Conservation (phyloP, 2,113 vertebrate genomes). For the Rissa tridactyla region DNA sequence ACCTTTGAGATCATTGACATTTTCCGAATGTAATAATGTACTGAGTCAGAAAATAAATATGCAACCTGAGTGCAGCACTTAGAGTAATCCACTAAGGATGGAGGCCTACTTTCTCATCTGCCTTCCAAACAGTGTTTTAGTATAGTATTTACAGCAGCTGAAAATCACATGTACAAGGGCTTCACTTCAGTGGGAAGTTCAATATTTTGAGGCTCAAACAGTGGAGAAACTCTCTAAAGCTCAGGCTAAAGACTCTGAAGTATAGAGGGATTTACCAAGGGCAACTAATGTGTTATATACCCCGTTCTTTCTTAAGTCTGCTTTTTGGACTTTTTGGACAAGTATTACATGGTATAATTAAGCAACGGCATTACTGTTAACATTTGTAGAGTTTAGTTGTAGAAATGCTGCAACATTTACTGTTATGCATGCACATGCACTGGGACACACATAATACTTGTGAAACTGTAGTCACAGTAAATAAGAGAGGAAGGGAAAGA, state of each 20-base stretch:
- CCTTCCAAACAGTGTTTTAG: background rate
- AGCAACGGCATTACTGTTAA: background rate
- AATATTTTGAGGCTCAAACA: background rate
- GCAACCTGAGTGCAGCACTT: background rate
- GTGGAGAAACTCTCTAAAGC: background rate
- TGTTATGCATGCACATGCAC: accelerated
- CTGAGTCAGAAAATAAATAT: background rate
- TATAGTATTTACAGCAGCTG: background rate
- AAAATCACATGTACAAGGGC: background rate
- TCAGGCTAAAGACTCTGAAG: background rate
- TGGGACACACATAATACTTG: background rate
- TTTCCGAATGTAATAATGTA: background rate
- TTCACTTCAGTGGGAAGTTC: background rate
- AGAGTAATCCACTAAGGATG: background rate
- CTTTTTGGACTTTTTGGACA: background rate
- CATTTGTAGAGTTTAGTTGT: background rate
- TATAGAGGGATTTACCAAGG: background rate
- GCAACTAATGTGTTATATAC: background rate
- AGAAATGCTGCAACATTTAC: background rate
- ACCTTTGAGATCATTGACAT: background rate
- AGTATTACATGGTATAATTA: background rate
- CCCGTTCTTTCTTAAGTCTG: background rate
- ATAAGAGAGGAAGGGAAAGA: background rate
- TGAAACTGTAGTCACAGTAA: background rate
- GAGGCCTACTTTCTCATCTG: background rate